phyloP scores from a whole-genome alignment of 2,113 vertebrate species.

The Turnix velox region DNA sequence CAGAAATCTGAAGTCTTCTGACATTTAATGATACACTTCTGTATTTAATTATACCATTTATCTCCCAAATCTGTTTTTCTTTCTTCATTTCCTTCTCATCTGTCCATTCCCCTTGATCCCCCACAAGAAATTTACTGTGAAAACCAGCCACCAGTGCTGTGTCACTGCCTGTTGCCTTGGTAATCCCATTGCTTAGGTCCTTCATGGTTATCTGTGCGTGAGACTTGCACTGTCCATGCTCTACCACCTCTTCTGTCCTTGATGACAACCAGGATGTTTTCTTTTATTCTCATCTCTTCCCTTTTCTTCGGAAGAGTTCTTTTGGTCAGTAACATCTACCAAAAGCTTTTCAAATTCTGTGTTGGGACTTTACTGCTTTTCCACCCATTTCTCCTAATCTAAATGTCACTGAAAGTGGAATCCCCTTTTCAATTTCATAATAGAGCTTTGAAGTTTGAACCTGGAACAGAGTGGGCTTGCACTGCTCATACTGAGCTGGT shows the following conservation, averaged over 20 bases:
- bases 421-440: background rate
- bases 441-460: background rate
- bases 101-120: background rate
- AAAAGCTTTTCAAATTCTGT: background rate
- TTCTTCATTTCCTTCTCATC: background rate
- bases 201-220: background rate
- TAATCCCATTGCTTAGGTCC: background rate
- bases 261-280: background rate
- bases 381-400: background rate
- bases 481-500: too few relatives aligned
- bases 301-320: background rate
- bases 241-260: background rate
- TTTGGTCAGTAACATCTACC: background rate
- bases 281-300: background rate
- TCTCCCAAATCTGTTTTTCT: background rate
- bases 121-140: background rate
- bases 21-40: background rate
- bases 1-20: background rate
- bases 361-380: background rate
- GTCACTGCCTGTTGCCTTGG: background rate
- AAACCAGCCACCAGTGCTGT: background rate
- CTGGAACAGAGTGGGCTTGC: background rate
- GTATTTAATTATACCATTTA: background rate
- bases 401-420: background rate
- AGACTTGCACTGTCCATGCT: background rate